phyloP scores from a whole-genome alignment of 2,888 invertebrate genomes.

The Tipula lateralis region DNA sequence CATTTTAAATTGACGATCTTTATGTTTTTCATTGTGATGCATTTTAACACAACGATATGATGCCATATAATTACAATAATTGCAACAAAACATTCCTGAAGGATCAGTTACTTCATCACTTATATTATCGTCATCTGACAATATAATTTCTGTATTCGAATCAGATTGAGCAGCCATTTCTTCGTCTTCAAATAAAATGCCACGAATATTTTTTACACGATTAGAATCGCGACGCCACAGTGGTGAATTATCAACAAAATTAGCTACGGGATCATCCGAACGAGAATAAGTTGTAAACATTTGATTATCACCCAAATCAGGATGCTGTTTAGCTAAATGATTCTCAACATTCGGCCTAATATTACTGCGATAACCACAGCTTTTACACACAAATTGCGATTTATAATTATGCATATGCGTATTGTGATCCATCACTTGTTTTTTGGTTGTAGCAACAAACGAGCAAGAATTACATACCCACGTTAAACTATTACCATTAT shows the following conservation, averaged over 20 bases:
- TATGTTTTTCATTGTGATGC: slow-evolving; percentile 14
- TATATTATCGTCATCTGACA: neutral
- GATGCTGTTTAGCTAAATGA: slow-evolving; percentile 59
- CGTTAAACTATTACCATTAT: neutral
- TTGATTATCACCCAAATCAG: slow-evolving; percentile 47
- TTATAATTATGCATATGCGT: slow-evolving; percentile 57
- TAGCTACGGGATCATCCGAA: slow-evolving; percentile 33
- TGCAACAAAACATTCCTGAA: neutral
- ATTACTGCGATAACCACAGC: slow-evolving; percentile 58
- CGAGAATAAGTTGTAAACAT: slow-evolving; percentile 43
- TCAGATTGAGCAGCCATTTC: neutral
- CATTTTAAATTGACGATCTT: neutral
- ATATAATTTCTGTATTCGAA: neutral
- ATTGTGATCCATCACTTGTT: slow-evolving; percentile 59
- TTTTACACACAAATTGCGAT: slow-evolving; percentile 65
- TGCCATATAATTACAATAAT: neutral
- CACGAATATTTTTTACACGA: slow-evolving; percentile 56
- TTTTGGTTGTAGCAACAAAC: slow-evolving; percentile 56
- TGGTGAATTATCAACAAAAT: slow-evolving; percentile 52
- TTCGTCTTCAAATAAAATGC: slow-evolving; percentile 56
- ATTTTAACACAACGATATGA: neutral
- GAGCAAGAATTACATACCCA: slow-evolving; percentile 62
- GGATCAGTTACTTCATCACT: neutral
- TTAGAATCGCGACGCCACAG: slow-evolving; percentile 57
- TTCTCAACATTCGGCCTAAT: slow-evolving; percentile 55